Conservation (phyloP, 23 tunicate genomes). For the Diplosoma virens region DNA sequence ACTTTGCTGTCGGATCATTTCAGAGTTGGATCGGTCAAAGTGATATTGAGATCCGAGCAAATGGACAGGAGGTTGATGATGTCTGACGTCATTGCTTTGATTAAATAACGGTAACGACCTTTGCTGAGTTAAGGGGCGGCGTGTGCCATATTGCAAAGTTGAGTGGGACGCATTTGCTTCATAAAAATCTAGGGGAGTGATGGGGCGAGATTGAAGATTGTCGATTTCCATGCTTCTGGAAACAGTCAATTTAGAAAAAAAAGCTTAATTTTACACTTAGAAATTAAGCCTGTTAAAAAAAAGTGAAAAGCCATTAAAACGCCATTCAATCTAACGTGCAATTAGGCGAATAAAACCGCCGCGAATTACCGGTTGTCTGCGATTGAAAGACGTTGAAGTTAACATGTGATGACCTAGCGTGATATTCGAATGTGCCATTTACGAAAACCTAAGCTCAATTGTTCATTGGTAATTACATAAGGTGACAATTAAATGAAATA, state of each 20-base stretch:
- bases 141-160: not conserved
- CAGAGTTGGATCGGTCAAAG: not conserved
- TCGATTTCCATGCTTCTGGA: slow-evolving; percentile 38
- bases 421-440: too few relatives aligned
- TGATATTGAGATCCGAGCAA: slow-evolving; percentile 1
- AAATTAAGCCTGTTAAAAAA: too few relatives aligned
- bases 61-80: slow-evolving; percentile 6
- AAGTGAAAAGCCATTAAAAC: not conserved
- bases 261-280: not conserved
- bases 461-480: too few relatives aligned
- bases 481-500: too few relatives aligned
- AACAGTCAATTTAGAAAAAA: not conserved
- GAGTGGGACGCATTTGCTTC: slow-evolving; percentile 25
- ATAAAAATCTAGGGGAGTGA: slow-evolving; percentile 47
- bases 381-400: too few relatives aligned
- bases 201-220: slow-evolving; percentile 21
- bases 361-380: not conserved
- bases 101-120: slow-evolving; percentile 40
- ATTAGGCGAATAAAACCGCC: not conserved
- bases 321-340: not conserved
- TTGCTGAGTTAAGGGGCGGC: slow-evolving; percentile 50
- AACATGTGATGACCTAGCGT: too few relatives aligned
- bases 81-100: slow-evolving; percentile 18
- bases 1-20: not conserved
- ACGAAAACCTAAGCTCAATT: too few relatives aligned